Evolutionary conservation across 2,888 invertebrate species (phyloP).

Genomic region (Polydrusus tereticollis): DNA sequence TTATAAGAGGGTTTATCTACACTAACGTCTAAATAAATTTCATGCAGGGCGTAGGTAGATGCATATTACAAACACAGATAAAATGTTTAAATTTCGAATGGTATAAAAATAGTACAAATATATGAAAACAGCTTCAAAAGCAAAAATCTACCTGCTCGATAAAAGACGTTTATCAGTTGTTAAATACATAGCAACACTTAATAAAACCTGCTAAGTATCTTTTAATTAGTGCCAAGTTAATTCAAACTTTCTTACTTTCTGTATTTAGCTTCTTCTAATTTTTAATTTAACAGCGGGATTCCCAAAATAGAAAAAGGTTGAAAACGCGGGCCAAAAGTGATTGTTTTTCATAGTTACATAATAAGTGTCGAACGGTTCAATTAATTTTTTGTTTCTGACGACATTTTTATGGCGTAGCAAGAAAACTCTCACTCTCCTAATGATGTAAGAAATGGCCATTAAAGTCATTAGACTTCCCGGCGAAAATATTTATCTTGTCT

Average conservation of each 20-base stretch:
- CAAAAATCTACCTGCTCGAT: neutral
- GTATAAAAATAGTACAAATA: conserved; percentile 3
- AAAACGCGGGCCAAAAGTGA: too few species aligned
- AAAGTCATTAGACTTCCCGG: neutral
- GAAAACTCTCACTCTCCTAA: neutral
- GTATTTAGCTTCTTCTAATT: neutral
- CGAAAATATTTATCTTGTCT: conserved; percentile 1
- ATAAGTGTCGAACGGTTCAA: too few species aligned
- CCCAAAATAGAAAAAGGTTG: neutral
- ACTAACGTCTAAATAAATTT: neutral
- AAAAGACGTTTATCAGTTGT: conserved; percentile 4
- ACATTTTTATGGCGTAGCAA: too few species aligned
- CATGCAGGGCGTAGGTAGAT: too few species aligned
- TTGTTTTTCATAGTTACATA: too few species aligned
- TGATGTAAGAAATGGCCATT: neutral
- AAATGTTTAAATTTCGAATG: neutral
- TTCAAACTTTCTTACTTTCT: neutral
- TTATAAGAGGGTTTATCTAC: too few species aligned
- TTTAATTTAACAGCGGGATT: neutral
- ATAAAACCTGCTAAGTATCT: conserved; percentile 9
- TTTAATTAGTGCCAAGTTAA: conserved; percentile 5
- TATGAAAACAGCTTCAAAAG: neutral
- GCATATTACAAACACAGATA: too few species aligned
- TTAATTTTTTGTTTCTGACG: too few species aligned
- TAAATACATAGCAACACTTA: conserved; percentile 10